A percentile compares a stretch with the other conserved stretches of the same genome.
phyloP scores from a whole-genome alignment of 2,797 vertebrate genomes.

The Enteromius paludinosus region DNA sequence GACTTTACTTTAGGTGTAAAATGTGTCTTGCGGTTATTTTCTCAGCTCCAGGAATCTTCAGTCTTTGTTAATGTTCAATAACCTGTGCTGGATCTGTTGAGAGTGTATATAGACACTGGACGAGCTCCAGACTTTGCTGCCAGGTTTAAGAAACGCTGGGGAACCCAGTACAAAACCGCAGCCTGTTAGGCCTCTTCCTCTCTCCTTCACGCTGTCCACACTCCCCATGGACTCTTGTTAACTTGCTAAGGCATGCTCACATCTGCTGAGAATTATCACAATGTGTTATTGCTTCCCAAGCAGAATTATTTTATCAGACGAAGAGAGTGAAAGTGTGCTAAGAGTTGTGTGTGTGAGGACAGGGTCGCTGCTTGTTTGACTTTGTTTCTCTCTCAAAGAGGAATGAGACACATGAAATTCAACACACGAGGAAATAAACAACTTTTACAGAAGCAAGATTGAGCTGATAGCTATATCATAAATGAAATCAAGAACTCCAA shows the following conservation, averaged over 20 bases:
- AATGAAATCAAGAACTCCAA: neutral
- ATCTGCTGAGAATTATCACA: conserved; percentile 78
- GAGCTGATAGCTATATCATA: neutral
- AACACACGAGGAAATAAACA: conserved; percentile 12
- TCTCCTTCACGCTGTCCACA: conserved; percentile 52
- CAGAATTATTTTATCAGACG: conserved; percentile 75
- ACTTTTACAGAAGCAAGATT: neutral
- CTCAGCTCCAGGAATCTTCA: neutral
- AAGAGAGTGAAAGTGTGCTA: conserved; percentile 63
- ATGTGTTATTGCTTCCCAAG: conserved; percentile 78
- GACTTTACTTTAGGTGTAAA: neutral
- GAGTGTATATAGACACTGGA: neutral
- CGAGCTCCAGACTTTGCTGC: conserved; percentile 37
- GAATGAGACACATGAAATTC: conserved; percentile 66
- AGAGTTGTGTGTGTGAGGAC: conserved; percentile 50
- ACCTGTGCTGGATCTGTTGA: conserved; percentile 17
- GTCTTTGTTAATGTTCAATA: neutral
- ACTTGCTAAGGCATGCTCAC: conserved; percentile 76
- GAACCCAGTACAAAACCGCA: conserved; percentile 15
- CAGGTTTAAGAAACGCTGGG: conserved; percentile 23
- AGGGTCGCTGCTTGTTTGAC: conserved; percentile 66
- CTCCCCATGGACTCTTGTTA: conserved; percentile 71
- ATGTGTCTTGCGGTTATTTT: neutral
- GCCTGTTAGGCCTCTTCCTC: neutral
- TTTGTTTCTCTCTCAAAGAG: conserved; percentile 68